Evolutionary conservation across 1,140 invertebrate species (phyloP).

Genomic region (Drosophila oshimai): DNA sequence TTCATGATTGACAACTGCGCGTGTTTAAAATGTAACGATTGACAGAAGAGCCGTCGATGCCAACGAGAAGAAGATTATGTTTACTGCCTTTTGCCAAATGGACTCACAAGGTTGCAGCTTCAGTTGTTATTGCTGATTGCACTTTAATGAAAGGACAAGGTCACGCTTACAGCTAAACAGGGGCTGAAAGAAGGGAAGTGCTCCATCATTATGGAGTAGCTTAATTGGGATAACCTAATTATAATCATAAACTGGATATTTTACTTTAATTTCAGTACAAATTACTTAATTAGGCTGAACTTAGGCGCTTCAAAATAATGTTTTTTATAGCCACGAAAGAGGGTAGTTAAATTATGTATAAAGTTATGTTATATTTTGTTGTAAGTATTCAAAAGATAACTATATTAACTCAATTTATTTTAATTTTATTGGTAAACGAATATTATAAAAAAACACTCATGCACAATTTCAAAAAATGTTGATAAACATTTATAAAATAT

Average conservation of each 20-base stretch:
- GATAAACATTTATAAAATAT: too few relatives aligned
- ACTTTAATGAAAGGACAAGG: slow-evolving; percentile 30
- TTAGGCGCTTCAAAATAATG: neutral
- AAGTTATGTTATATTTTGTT: too few relatives aligned
- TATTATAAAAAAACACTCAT: too few relatives aligned
- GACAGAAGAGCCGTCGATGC: slow-evolving; percentile 14
- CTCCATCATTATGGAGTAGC: neutral
- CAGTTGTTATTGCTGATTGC: slow-evolving; percentile 27
- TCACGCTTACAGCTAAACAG: slow-evolving; percentile 12
- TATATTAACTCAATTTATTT: too few relatives aligned
- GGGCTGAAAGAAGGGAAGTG: neutral
- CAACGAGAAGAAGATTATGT: slow-evolving; percentile 7
- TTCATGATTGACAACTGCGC: slow-evolving; percentile 28
- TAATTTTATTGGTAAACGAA: too few relatives aligned
- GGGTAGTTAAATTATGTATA: too few relatives aligned
- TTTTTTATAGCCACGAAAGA: neutral
- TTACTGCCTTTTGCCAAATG: slow-evolving; percentile 16
- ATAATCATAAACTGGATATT: neutral
- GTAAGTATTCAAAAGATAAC: too few relatives aligned
- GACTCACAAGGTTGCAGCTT: slow-evolving; percentile 42
- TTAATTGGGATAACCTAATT: neutral
- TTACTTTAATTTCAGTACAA: neutral
- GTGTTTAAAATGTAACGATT: slow-evolving; percentile 44
- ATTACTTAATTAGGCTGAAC: neutral
- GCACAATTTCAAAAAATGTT: too few relatives aligned